A percentile compares a stretch with the other conserved stretches of the same genome.
Conservation (phyloP, 1,140 invertebrate species). For the Geopemphigus sp. region DNA sequence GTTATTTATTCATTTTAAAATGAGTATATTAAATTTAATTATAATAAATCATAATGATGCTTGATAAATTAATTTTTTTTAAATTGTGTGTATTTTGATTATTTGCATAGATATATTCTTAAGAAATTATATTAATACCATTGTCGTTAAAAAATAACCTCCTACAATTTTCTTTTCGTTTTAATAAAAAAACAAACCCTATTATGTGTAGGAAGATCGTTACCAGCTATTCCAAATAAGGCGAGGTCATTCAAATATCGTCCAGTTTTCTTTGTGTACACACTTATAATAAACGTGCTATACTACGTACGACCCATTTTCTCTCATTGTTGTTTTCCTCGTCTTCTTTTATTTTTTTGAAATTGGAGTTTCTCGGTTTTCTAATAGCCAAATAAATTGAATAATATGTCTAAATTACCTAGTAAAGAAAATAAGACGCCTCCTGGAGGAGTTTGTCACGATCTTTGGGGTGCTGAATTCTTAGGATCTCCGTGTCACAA, state of each 20-base stretch:
- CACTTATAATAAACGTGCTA: background rate
- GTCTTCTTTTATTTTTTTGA: background rate
- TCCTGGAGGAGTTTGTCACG: conserved; percentile 58
- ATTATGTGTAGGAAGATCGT: conserved; percentile 29
- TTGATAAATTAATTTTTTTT: too few species aligned
- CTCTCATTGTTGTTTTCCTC: background rate
- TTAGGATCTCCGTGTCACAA: conserved; percentile 55
- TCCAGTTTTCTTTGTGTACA: conserved; percentile 29
- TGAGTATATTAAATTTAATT: too few species aligned
- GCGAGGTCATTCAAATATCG: conserved; percentile 48
- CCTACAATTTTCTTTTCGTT: background rate
- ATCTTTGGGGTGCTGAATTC: conserved; percentile 57
- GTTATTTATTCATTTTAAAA: background rate
- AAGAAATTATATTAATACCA: too few species aligned
- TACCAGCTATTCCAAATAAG: conserved; percentile 36
- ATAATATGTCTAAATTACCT: conserved; percentile 36
- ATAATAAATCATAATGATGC: too few species aligned
- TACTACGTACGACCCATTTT: background rate
- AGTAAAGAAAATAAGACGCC: conserved; percentile 55
- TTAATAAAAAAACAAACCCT: background rate
- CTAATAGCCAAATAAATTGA: background rate
- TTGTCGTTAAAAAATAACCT: too few species aligned
- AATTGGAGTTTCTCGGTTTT: background rate
- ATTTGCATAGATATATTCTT: too few species aligned
- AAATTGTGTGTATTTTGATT: background rate